A percentile compares a stretch with the other conserved stretches of the same genome.
phyloP scores from a whole-genome alignment of 1,140 invertebrate genomes.

The Polypedilum pembai region DNA sequence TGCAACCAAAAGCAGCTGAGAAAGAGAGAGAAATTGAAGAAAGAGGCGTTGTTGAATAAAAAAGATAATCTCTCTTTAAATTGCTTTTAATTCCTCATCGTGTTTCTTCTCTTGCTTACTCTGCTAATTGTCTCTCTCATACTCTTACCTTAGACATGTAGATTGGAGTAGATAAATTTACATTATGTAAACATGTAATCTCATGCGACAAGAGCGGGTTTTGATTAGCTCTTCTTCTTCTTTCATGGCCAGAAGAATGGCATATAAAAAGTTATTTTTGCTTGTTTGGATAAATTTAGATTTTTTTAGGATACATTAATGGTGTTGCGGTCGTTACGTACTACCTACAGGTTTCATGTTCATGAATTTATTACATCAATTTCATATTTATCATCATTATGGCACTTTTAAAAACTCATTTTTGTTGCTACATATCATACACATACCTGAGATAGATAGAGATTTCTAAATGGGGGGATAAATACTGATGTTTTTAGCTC shows the following conservation, averaged over 20 bases:
- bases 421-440: not conserved
- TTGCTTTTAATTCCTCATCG: conserved; percentile 27
- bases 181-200: conserved; percentile 28
- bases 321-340: not conserved
- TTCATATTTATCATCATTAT: conserved; percentile 25
- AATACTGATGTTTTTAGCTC: conserved; percentile 21
- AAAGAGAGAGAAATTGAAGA: not conserved
- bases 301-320: too few relatives aligned
- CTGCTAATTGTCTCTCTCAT: conserved; percentile 19
- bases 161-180: not conserved
- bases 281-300: too few relatives aligned
- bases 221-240: not conserved
- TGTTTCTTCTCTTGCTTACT: conserved; percentile 7
- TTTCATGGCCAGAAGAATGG: not conserved
- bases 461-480: not conserved
- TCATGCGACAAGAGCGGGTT: not conserved
- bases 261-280: too few relatives aligned
- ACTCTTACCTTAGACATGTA: not conserved
- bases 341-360: not conserved
- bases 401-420: conserved; percentile 26
- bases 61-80: conserved; percentile 25
- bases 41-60: not conserved
- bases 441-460: not conserved
- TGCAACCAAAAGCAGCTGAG: not conserved
- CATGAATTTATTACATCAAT: conserved; percentile 26